A percentile compares a stretch with the other conserved stretches of the same genome.
Conservation (phyloP, 2,888 invertebrate species). For the Rotaria macrura region DNA sequence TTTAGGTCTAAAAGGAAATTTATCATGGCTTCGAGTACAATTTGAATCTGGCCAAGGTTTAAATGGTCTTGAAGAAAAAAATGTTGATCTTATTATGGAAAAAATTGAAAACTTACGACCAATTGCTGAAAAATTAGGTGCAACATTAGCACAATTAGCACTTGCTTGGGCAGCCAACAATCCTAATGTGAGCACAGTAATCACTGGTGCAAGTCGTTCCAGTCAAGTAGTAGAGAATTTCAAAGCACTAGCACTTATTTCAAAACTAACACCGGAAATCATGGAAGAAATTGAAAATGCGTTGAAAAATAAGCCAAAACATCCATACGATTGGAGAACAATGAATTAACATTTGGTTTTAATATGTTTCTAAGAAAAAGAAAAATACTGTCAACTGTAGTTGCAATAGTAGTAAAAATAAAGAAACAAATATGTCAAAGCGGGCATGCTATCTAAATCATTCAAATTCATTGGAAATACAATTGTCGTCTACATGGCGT, state of each 20-base stretch:
- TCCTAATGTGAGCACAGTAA: neutral
- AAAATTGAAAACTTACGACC: neutral
- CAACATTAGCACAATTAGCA: slow-evolving; percentile 77
- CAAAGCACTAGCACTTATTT: neutral
- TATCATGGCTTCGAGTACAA: neutral
- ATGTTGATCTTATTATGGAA: neutral
- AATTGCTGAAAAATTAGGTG: slow-evolving; percentile 76
- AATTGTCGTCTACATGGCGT: no score
- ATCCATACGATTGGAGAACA: neutral
- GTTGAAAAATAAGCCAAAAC: neutral
- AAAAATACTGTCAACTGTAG: no score
- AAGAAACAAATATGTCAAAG: no score
- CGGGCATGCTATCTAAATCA: no score
- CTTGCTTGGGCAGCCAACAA: slow-evolving; percentile 52
- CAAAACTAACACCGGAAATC: neutral
- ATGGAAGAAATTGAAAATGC: slow-evolving; percentile 12
- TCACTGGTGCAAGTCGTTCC: neutral
- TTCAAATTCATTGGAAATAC: no score
- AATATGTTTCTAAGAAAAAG: no score
- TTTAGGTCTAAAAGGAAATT: neutral
- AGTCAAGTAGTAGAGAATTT: slow-evolving; percentile 8
- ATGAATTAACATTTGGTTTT: neutral
- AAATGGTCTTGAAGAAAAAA: slow-evolving; percentile 12
- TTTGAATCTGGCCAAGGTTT: neutral
- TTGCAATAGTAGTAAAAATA: no score